Evolutionary conservation across 2,888 invertebrate genomes (phyloP), one percentile per base, ranked within the genome.

Genomic region (Pimpla rufipes): DNA sequence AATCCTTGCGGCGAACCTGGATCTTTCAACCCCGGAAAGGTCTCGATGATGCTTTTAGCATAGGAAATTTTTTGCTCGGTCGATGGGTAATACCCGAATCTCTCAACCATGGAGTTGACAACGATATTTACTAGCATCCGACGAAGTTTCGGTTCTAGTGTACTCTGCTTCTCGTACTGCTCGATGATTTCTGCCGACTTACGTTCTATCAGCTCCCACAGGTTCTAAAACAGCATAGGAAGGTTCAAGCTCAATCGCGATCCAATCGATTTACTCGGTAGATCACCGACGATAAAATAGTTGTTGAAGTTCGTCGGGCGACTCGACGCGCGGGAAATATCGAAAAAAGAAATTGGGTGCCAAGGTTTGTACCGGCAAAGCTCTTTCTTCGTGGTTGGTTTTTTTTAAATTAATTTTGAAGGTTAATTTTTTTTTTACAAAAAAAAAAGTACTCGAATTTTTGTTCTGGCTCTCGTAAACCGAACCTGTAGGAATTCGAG

Each of bases 61-160:
- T 80, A 75, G 0, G 37, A 47, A 45, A 62, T 40, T 68, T 75
- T 80, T 75, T 80, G 62, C 23, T 80, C 75, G 7, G 74, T 50
- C 6, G 75, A 80, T 16, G 80, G 80, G 45, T 68, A 74, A 40
- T 68, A 18, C 4, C 75, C 80, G 37, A 81, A 81, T 42, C 64
- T 76, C 40, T 68, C 23, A 13, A 81, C 37, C 76, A 81, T 76
- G 2, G 70, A 64, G 42, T 76, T 81, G 2, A 81, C 81, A 10
- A 81, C 81, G 42, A 81, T 62, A 71, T 81, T 81, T 0, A 81
- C 81, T 0, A 81, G 67, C 66, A 55, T 62, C 52, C 76, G 76
- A 42, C 71, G 70, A 16, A 64, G 55, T 13, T 47, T 37, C 42
- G 81, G 42, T 55, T 42, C 55, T 4, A 81, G 18, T 16, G 3